Evolutionary conservation across 2,113 vertebrate genomes (phyloP).

Genomic region (Colius striatus): DNA sequence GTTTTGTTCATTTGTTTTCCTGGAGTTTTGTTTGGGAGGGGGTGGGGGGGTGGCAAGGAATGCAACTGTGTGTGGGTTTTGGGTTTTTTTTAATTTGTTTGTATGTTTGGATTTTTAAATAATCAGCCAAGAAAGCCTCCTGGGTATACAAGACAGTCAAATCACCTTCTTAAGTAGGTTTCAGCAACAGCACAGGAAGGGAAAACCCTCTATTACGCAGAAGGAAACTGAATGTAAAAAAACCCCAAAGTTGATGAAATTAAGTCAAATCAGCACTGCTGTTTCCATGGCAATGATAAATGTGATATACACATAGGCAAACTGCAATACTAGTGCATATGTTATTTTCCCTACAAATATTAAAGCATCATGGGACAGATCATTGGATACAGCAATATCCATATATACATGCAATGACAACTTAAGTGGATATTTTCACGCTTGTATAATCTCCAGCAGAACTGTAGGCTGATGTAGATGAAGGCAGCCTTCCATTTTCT

Average conservation of each 20-base stretch:
- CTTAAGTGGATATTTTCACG: not conserved
- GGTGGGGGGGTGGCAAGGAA: not conserved
- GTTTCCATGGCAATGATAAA: constrained; percentile 7
- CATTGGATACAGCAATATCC: not conserved
- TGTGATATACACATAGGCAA: not conserved
- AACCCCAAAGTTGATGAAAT: not conserved
- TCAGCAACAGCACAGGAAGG: not conserved
- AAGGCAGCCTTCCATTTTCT: not conserved
- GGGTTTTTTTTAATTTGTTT: not conserved
- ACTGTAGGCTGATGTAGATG: not conserved
- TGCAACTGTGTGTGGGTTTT: fast-evolving
- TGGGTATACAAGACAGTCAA: not conserved
- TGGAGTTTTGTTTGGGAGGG: no score
- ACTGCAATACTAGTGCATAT: not conserved
- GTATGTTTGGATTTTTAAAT: not conserved
- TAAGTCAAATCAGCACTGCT: not conserved
- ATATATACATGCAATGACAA: fast-evolving
- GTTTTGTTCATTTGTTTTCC: no score
- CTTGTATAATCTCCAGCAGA: not conserved
- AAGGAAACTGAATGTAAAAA: not conserved
- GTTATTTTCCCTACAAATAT: not conserved
- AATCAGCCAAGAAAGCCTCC: not conserved
- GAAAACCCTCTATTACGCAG: not conserved
- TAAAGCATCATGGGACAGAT: not conserved
- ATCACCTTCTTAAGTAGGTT: not conserved